Evolutionary conservation across 1,140 invertebrate species (phyloP).

Genomic region (Sminthurinus signatus): DNA sequence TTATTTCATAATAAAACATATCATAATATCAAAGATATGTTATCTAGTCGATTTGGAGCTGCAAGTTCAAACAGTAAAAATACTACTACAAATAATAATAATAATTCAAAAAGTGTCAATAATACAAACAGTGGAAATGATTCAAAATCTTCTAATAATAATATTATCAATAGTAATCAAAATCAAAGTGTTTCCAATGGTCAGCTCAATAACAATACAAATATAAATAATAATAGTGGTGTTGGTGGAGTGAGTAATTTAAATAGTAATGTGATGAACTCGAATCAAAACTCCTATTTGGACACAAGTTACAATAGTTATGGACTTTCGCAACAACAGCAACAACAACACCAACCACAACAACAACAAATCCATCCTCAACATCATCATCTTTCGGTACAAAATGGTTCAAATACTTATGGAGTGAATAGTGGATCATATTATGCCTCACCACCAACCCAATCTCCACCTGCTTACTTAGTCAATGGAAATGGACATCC

Average conservation of each 20-base stretch:
- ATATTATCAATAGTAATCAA: not conserved
- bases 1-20: slow-evolving; percentile 58
- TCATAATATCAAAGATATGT: slow-evolving; percentile 75
- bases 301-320: slow-evolving; percentile 4
- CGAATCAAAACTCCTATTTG: slow-evolving; percentile 7
- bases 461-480: slow-evolving; percentile 1
- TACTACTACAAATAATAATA: too few species aligned
- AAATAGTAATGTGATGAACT: slow-evolving; percentile 17
- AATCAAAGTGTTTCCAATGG: not conserved
- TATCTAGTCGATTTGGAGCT: slow-evolving; percentile 68
- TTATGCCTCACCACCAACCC: slow-evolving; percentile 18
- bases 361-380: too few species aligned
- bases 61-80: slow-evolving; percentile 42
- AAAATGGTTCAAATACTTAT: slow-evolving; percentile 9
- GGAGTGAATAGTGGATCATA: slow-evolving; percentile 7
- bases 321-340: too few species aligned
- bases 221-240: too few species aligned
- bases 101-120: slow-evolving; percentile 45
- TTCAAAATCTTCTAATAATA: too few species aligned
- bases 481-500: not conserved
- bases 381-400: slow-evolving; percentile 13
- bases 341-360: too few species aligned
- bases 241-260: too few species aligned
- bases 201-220: not conserved
- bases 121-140: not conserved